phyloP scores from a whole-genome alignment of 2,888 invertebrate species.

The Hecatera dysodea region DNA sequence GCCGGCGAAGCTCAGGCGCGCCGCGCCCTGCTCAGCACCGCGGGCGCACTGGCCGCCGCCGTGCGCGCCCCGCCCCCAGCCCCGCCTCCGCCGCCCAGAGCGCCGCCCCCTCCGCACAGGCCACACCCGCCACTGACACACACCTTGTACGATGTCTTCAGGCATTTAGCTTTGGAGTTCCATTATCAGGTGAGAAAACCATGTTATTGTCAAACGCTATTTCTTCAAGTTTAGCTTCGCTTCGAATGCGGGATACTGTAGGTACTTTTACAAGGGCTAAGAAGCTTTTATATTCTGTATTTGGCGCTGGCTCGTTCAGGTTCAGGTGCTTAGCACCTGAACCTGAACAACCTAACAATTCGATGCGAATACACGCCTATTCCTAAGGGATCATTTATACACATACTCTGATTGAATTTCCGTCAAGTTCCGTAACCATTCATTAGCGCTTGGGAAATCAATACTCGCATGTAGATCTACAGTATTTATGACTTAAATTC shows the following conservation, averaged over 20 bases:
- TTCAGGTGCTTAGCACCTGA: no score
- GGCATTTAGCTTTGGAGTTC: conserved; percentile 89
- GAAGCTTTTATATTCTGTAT: neutral
- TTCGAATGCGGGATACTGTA: no score
- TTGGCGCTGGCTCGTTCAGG: neutral
- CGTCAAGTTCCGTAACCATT: no score
- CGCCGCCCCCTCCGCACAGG: conserved; percentile 67
- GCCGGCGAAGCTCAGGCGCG: conserved; percentile 94
- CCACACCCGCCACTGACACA: conserved; percentile 82
- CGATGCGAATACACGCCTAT: neutral
- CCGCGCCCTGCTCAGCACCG: conserved; percentile 93
- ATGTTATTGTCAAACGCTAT: neutral
- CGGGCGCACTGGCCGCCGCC: conserved; percentile 88
- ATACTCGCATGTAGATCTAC: no score
- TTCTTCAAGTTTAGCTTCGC: neutral
- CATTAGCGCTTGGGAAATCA: no score
- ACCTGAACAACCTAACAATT: no score
- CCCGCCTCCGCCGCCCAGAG: conserved; percentile 61
- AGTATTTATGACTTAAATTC: no score
- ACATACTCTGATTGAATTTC: no score
- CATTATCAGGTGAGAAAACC: conserved; percentile 77
- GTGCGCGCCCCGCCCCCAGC: conserved; percentile 77
- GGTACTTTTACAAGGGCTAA: no score
- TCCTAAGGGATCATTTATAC: no score
- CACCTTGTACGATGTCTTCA: conserved; percentile 85